Base-by-base conservation (phyloP, 2,113 vertebrate species). In the Cebidichthys violaceus region DNA sequence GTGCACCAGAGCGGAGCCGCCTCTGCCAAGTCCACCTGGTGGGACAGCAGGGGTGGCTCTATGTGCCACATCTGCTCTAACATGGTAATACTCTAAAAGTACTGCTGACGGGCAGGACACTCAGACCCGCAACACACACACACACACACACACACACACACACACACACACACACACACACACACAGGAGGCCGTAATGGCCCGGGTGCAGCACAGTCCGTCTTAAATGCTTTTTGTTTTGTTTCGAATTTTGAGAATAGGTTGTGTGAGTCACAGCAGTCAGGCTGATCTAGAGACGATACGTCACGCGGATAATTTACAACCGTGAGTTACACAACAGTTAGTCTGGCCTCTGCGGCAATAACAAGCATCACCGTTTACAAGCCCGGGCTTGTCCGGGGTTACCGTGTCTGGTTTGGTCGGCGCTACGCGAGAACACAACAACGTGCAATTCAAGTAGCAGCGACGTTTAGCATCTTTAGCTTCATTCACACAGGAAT, bases 11-110 rank as follows among this genome's bases (percentile, higher is more conserved):
- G 61, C 18, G 4, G 4, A 9, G 6, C n/a, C 22, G 79, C 54
- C 33, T 15, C 43, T 78, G 82, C 82, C 74, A 76, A 61, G 69
- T 85, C 82, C 79, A 84, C 80, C 79, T 85, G 85, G 31, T 61
- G 80, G 52, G 52, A 75, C 87, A 83, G 79, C 69, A 59, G 69
- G 69, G 84, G 78, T 31, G 59, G 33, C 75, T 82, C 27, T 79
- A 54, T 1, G 4, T 1, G 20, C 82, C 83, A 87, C 87, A 80
- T 83, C 73, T 81, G 79, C 70, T 75, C 69, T 27, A 67, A 82
- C 72, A 70, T 18, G 67, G 68, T 75, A 75, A 65, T 55, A 52
- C 70, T 66, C 77, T 60, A 67, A 74, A 74, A 81, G 64, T 62
- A 71, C 64, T 69, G 60, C 74, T 81, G 80, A 77, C 59, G 75